Evolutionary conservation across 2,797 vertebrate species (phyloP), one percentile per base, ranked within the genome.

Genomic region (Gallinago solitaria): DNA sequence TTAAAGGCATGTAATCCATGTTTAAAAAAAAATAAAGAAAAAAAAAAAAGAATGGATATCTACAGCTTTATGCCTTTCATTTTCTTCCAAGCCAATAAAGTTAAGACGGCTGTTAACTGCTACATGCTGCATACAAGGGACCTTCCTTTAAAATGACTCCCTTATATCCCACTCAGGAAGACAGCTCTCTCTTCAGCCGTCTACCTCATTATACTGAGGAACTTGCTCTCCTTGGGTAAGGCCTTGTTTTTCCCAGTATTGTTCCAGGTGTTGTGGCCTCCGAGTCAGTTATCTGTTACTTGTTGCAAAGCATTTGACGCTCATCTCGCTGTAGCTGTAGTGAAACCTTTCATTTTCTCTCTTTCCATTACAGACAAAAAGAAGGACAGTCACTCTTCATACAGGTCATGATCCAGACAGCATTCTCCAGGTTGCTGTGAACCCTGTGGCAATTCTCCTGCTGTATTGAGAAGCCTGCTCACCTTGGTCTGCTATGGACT

Each of bases 51-150:
- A 68, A 9, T 41, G 27, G 27, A 54, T 92, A 57, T 50, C 11
- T 14, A 11, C 32, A 84, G 3, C 19, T 79, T 82, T 77, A 56
- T 32, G 12, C 11, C 14, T 63, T 84, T 32, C 30, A 61, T 63
- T 87, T 82, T 43, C 18, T 83, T 76, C 20, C 7, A 60, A 76
- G 25, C 24, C 23, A 57, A 16, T 68, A 37, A 41, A 56, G 2
- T 39, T n/a, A 87, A 90, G 56, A 16, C 0, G 0, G 8, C 41
- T 39, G 6, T 56, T 35, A 81, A 70, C 6, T 32, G 27, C 15
- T 67, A 27, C 32, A 23, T 35, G 12, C 5, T 87, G 5, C 24
- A 48, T 5, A 51, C 47, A 53, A 83, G 10, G 19, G 51, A 57
- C 7, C 5, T 68, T 68, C 53, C 65, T 53, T 16, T 27, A 16